phyloP scores from a whole-genome alignment of 1,140 invertebrate species.

The Pogonomyrmex californicus region DNA sequence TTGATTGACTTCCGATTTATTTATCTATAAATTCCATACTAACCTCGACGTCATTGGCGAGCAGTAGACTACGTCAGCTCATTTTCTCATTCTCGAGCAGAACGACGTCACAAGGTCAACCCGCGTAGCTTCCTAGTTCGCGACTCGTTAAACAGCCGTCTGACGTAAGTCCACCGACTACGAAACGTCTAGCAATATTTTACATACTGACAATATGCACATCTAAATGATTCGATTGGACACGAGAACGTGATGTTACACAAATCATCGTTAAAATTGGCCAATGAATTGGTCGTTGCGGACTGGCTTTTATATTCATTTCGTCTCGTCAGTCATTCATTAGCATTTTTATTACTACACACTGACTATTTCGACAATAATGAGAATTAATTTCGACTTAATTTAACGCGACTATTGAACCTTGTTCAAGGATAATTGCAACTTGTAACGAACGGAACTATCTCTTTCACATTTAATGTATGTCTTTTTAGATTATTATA shows the following conservation, averaged over 20 bases:
- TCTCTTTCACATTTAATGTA: neutral
- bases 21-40: conserved; percentile 26
- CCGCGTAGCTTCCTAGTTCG: conserved; percentile 74
- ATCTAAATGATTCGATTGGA: conserved; percentile 16
- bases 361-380: neutral
- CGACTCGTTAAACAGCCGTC: conserved; percentile 70
- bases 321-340: conserved; percentile 17
- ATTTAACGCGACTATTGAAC: conserved; percentile 29
- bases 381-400: neutral
- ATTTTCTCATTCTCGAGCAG: conserved; percentile 72
- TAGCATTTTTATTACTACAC: conserved; percentile 2
- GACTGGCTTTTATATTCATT: neutral
- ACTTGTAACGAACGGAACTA: too few species aligned
- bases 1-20: conserved; percentile 36
- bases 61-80: conserved; percentile 67
- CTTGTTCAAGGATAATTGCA: conserved; percentile 1
- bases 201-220: conserved; percentile 26
- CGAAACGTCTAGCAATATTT: conserved; percentile 18
- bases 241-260: neutral
- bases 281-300: neutral
- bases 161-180: conserved; percentile 54
- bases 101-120: conserved; percentile 78
- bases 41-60: conserved; percentile 39
- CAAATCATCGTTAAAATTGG: conserved; percentile 37
- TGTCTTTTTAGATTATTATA: too few species aligned